phyloP scores from a whole-genome alignment of 2,113 vertebrate species.

The Oreochromis aureus region DNA sequence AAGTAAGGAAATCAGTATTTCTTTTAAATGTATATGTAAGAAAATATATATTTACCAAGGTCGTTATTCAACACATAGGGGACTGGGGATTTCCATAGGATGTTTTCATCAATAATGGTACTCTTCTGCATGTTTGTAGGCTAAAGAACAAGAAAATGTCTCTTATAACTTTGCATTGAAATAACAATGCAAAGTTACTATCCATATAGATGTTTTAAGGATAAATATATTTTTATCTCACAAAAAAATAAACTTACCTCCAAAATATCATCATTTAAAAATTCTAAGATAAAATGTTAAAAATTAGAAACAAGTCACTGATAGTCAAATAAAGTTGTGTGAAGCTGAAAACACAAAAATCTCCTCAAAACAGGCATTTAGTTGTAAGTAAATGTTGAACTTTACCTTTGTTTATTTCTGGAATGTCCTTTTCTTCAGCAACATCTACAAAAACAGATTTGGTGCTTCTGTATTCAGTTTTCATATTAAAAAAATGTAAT shows the following conservation, averaged over 20 bases:
- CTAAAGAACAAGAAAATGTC: not conserved
- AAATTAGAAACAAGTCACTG: too few species aligned
- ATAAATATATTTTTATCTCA: not conserved
- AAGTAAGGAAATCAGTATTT: not conserved
- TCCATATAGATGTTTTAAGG: not conserved
- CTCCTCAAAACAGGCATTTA: not conserved
- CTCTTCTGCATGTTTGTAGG: not conserved
- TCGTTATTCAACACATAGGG: too few species aligned
- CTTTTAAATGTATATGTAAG: fast-evolving
- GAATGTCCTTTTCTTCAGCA: not conserved
- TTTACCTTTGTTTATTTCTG: not conserved
- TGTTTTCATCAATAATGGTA: fast-evolving
- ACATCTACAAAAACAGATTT: not conserved
- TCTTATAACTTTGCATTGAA: not conserved
- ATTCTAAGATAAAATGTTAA: not conserved
- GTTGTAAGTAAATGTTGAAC: not conserved
- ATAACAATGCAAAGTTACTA: not conserved
- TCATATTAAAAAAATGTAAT: too few species aligned
- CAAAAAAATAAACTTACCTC: not conserved
- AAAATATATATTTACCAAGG: slow-evolving; percentile 7
- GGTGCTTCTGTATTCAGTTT: too few species aligned
- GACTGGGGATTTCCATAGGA: not conserved
- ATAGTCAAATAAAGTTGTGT: too few species aligned
- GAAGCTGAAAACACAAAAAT: not conserved
- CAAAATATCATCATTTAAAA: slow-evolving; percentile 8